These are phyloP conservation scores for Orius insidiosus DNA, from an alignment of 1,140 invertebrate species.

Conservation along the genomic window DNA sequence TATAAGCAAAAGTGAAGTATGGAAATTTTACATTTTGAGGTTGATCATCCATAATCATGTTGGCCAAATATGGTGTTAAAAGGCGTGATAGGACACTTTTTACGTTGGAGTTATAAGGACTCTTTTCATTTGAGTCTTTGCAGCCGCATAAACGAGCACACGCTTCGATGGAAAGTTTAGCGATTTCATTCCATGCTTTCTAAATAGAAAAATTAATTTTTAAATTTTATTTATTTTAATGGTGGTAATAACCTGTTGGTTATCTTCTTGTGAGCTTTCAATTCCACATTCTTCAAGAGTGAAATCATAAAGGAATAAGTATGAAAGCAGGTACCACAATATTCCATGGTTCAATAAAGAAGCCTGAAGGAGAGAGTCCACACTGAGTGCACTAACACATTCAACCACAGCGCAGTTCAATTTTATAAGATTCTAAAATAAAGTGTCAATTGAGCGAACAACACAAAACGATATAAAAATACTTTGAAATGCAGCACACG, in stretches of 20 bases:
- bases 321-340: slow-evolving; percentile 79
- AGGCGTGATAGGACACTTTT: slow-evolving; percentile 51
- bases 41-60: slow-evolving; percentile 49
- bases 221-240: no score
- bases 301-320: slow-evolving; percentile 92
- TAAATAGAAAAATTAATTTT: slow-evolving; percentile 28
- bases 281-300: slow-evolving; percentile 94
- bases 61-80: slow-evolving; percentile 76
- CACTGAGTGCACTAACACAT: slow-evolving; percentile 64
- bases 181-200: slow-evolving; percentile 81
- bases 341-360: slow-evolving; percentile 81
- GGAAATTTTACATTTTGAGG: slow-evolving; percentile 58
- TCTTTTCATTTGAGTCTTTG: slow-evolving; percentile 37
- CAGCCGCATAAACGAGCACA: slow-evolving; percentile 66
- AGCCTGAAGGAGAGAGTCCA: slow-evolving; percentile 71
- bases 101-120: slow-evolving; percentile 47
- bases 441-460: no score
- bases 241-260: slow-evolving; percentile 50
- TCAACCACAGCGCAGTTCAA: slow-evolving; percentile 68
- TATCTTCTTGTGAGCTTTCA: slow-evolving; percentile 62
- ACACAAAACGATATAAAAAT: background rate
- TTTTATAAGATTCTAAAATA: slow-evolving; percentile 51
- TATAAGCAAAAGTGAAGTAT: slow-evolving; percentile 11
- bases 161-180: slow-evolving; percentile 68
- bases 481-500: slow-evolving; percentile 81